Conservation (phyloP, 2,797 vertebrate genomes). For the Coreius guichenoti region DNA sequence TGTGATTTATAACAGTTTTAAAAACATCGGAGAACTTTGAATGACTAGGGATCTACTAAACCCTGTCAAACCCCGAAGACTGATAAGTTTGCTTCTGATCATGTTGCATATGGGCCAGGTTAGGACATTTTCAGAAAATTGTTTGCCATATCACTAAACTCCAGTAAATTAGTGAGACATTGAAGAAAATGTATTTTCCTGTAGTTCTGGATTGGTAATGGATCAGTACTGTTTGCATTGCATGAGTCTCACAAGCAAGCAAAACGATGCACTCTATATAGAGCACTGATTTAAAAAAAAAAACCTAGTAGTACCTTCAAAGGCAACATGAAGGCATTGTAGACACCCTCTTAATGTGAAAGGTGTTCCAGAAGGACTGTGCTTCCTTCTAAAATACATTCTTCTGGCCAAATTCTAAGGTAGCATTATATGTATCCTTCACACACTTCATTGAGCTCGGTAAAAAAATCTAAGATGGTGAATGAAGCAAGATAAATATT, state of each 20-base stretch:
- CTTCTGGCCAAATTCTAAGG: neutral
- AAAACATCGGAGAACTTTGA: neutral
- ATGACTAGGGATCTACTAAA: neutral
- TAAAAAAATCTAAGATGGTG: neutral
- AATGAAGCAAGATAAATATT: neutral
- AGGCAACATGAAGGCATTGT: neutral
- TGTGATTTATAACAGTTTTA: slow-evolving; percentile 4
- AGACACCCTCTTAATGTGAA: neutral
- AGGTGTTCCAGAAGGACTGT: neutral
- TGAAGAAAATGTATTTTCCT: neutral
- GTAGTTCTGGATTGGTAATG: neutral
- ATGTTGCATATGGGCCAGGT: neutral
- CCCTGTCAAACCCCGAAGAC: too few relatives aligned
- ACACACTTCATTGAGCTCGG: neutral
- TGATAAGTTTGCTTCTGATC: slow-evolving; percentile 28
- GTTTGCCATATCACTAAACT: neutral
- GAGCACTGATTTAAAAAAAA: neutral
- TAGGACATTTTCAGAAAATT: neutral
- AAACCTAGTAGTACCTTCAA: neutral
- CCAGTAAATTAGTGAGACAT: neutral
- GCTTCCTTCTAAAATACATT: neutral
- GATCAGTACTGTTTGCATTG: neutral
- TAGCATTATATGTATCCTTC: neutral
- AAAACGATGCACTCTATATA: neutral
- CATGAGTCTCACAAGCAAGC: neutral